phyloP scores from a whole-genome alignment of 2,113 vertebrate genomes.

The Calidris pugnax region DNA sequence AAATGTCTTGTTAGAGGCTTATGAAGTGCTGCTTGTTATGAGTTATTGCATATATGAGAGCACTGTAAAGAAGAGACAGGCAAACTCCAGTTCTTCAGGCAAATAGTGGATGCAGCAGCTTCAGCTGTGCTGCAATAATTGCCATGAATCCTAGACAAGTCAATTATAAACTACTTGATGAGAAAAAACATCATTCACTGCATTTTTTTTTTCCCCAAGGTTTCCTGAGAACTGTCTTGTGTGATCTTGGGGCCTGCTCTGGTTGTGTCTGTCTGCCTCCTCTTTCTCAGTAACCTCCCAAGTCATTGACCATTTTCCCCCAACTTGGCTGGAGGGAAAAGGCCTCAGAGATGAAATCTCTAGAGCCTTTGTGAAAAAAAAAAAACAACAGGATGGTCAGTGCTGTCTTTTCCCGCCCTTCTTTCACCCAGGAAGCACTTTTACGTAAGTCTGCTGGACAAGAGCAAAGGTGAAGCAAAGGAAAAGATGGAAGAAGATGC shows the following conservation, averaged over 20 bases:
- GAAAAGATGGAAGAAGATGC: background rate
- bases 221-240: background rate
- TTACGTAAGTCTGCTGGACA: background rate
- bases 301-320: background rate
- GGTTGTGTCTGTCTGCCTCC: background rate
- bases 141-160: background rate
- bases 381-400: background rate
- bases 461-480: background rate
- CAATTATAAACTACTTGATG: background rate
- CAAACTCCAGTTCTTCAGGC: background rate
- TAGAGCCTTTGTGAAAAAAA: background rate
- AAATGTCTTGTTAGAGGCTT: background rate
- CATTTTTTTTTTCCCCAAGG: background rate
- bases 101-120: background rate
- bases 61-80: background rate
- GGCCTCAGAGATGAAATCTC: background rate
- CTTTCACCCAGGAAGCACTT: background rate
- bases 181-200: background rate
- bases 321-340: fast-evolving
- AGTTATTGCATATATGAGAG: background rate
- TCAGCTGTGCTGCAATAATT: background rate
- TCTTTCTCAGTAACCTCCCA: background rate
- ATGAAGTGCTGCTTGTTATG: background rate
- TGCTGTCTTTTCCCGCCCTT: background rate
- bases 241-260: background rate